A percentile compares a stretch with the other conserved stretches of the same genome.
phyloP scores from a whole-genome alignment of 2,113 vertebrate genomes.

The Anseranas semipalmata region DNA sequence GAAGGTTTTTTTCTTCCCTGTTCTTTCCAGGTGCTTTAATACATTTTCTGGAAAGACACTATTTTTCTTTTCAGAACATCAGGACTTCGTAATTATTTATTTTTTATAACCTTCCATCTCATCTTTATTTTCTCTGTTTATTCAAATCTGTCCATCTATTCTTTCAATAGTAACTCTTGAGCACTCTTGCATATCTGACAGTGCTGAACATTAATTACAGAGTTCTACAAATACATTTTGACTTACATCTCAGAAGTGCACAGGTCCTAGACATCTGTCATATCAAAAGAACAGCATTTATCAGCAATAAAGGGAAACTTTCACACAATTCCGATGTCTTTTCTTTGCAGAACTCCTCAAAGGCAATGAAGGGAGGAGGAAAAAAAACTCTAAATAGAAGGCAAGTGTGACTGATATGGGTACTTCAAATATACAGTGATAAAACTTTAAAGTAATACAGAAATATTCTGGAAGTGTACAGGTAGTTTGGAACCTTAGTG shows the following conservation, averaged over 20 bases:
- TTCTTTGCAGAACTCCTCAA: neutral
- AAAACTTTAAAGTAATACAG: constrained; percentile 5
- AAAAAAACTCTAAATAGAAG: neutral
- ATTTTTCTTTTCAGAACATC: neutral
- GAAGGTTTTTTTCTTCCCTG: neutral
- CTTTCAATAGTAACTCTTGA: neutral
- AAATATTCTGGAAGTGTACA: neutral
- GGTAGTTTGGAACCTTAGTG: constrained; percentile 3
- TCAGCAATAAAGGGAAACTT: constrained; percentile 10
- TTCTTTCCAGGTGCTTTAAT: neutral
- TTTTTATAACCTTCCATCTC: neutral
- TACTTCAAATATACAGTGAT: constrained; percentile 9
- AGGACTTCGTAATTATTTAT: neutral
- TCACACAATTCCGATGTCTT: neutral
- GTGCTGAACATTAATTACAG: neutral
- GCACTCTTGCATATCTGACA: neutral
- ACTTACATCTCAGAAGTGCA: neutral
- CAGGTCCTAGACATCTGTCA: neutral
- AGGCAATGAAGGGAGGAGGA: neutral
- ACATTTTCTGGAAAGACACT: neutral
- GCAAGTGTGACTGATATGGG: neutral
- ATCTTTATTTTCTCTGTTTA: neutral
- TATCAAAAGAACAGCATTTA: constrained; percentile 11
- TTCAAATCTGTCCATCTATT: neutral
- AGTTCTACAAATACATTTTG: neutral